phyloP scores from a whole-genome alignment of 2,113 vertebrate genomes.

The Psophia crepitans region DNA sequence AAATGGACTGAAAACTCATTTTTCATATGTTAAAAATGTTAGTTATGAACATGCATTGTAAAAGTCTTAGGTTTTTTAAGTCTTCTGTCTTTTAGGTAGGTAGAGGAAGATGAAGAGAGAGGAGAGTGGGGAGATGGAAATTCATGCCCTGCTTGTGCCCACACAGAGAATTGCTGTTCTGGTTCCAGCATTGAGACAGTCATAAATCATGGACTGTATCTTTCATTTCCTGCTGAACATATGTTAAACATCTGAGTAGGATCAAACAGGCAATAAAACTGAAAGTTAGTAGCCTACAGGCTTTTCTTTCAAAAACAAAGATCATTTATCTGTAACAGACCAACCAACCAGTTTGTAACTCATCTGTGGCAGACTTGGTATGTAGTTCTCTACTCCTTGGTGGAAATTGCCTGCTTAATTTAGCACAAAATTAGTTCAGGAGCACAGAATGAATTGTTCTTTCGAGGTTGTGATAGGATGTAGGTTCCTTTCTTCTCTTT shows the following conservation, averaged over 20 bases:
- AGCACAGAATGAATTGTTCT: neutral
- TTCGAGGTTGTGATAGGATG: neutral
- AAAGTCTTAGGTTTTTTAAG: neutral
- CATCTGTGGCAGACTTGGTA: neutral
- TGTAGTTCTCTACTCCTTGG: neutral
- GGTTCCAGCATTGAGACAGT: neutral
- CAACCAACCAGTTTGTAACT: neutral
- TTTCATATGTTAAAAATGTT: neutral
- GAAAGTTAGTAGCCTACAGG: neutral
- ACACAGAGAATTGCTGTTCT: neutral
- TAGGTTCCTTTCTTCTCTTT: neutral
- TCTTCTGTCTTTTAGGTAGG: neutral
- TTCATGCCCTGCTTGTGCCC: neutral
- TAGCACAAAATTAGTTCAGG: neutral
- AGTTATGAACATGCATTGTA: neutral
- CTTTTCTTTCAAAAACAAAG: neutral
- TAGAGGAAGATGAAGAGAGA: neutral
- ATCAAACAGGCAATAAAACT: neutral
- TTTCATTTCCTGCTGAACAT: slow-evolving; percentile 20
- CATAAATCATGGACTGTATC: neutral
- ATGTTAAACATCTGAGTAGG: slow-evolving; percentile 25
- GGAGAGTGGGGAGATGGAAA: neutral
- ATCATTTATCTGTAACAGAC: neutral
- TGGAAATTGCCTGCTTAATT: neutral
- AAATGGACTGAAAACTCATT: neutral